Evolutionary conservation across 2,888 invertebrate species (phyloP), one percentile per base, ranked within the genome.

Genomic region (Eupithecia subfuscata): DNA sequence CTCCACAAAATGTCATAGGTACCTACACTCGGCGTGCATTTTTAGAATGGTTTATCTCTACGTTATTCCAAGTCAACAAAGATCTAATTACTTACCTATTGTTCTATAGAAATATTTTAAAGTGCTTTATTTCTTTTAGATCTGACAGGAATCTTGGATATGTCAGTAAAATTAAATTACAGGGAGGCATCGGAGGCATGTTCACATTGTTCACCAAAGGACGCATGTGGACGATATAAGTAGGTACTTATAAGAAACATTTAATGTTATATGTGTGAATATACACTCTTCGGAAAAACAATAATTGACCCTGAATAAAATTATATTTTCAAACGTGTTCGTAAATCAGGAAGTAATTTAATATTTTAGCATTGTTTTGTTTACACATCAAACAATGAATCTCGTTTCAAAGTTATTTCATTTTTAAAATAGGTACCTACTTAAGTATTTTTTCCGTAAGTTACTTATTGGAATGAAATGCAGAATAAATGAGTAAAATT

Each of bases 291-390:
- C 22, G 56, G 25, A 60, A 25, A 56, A 60, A 60, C 14, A 22
- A 14, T 25, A 25, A 60, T 14, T 25, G 60, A 60, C 22, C 60
- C 6, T 25, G 60, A 60, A 60, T 25, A 25, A 14, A 56, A 60
- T 60, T 25, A 60, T 25, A 56, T 12, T 25, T 25, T 14, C 52
- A 56, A 0, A 11, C n/a, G 25, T 60, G 25, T 60, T 60, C 12
- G 60, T 60, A 25, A 60, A 25, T 5, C 60, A 60, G 60, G 60
- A 60, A 60, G 60, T 25, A 5, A 22, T 60, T 25, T 25, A 12
- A 60, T 56, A 60, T 25, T 6, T 60, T 60, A 60, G 14, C 12
- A 60, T 60, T 60, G 60, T 60, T 60, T 60, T 60, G 60, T 60
- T 60, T 60, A 60, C 60, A 25, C 60, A 6, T 60, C 5, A 4